Base-by-base conservation (phyloP, 2,888 invertebrate genomes). In the Carcina quercana region DNA sequence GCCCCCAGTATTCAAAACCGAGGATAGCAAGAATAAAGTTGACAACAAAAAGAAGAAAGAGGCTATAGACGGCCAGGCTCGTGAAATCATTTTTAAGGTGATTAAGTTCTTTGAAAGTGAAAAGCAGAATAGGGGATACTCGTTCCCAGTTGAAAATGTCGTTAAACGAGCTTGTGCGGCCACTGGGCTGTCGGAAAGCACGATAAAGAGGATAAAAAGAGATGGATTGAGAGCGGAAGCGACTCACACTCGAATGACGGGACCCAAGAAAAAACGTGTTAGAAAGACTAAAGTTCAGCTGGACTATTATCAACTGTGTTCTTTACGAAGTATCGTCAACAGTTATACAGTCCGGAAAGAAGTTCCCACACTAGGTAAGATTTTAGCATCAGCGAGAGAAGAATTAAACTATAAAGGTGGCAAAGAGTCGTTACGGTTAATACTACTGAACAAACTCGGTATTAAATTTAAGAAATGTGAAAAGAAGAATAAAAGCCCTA, bases 381-480 rank as follows among this genome's bases (percentile, higher is more conserved):
- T 82, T n/a, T 40, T 82, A 39, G 60, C 72, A 0, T 69, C 80
- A 0, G 80, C 82, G 0, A 74, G 73, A 55, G 70, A 71, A 2
- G 82, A 83, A 34, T 32, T 83, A 0, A 79, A 80, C 35, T 83
- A 79, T 35, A 51, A 67, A 4, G 82, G 82, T 0, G 80, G 80
- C 1, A 82, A 80, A 30, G 82, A 82, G 42, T 80, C 82, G 11
- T 40, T 83, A 13, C 53, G 80, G 42, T 53, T 80, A 56, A 83
- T 83, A 52, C 49, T 83, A 28, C 51, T 79, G 32, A 82, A 83
- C 48, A 82, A 82, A 45, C 48, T 82, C 8, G 82, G 82, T 33
- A 82, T 80, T 45, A 82, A 82, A 45, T 82, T 82, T 52, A 82
- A 82, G 47, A 82, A 82, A 44, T 79, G 80, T 17, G 82, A 82